Conservation (phyloP, 2,113 vertebrate species). For the Mixornis gularis region DNA sequence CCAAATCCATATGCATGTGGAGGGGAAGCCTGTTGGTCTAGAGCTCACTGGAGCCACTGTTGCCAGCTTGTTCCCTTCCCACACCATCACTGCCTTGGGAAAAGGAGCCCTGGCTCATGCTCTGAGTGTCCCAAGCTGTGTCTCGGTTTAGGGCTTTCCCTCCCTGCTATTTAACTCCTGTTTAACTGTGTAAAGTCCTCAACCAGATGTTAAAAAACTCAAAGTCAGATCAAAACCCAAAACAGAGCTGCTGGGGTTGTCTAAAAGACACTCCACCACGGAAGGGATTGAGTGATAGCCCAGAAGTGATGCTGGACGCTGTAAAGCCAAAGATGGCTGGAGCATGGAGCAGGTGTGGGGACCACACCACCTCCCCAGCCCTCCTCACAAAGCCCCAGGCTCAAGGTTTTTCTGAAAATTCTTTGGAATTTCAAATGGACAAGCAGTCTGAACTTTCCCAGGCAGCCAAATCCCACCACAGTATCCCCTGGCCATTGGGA, state of each 20-base stretch:
- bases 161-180: background rate
- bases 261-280: background rate
- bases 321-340: background rate
- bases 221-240: background rate
- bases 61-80: background rate
- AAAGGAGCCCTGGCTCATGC: rapidly evolving
- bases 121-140: background rate
- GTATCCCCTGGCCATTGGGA: background rate
- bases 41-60: background rate
- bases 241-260: background rate
- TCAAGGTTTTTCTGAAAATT: background rate
- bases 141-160: background rate
- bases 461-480: background rate
- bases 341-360: background rate
- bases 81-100: rapidly evolving
- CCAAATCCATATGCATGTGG: rapidly evolving
- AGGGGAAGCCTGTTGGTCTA: background rate
- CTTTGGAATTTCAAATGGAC: background rate
- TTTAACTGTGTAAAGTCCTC: background rate
- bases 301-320: background rate
- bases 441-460: background rate
- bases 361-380: background rate
- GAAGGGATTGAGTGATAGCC: too few species aligned
- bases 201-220: background rate
- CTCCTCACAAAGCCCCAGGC: rapidly evolving